Conservation (phyloP, 2,888 invertebrate species). For the Scotopteryx bipunctaria region DNA sequence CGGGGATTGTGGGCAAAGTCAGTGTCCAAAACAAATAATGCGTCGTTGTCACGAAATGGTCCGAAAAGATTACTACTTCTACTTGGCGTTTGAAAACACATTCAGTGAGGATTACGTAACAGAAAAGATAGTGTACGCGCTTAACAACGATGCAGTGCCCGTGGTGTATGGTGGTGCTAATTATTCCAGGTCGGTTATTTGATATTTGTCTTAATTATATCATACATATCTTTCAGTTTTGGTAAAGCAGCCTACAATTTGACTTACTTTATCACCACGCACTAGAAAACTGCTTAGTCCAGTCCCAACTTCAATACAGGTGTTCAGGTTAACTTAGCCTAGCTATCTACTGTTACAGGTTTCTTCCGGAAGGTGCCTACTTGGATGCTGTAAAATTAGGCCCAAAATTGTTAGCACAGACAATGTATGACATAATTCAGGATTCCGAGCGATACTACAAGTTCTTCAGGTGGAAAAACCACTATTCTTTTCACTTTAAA, state of each 20-base stretch:
- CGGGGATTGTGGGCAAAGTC: slow-evolving; percentile 56
- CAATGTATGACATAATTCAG: slow-evolving; percentile 51
- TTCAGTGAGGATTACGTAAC: slow-evolving; percentile 70
- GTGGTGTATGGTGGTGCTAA: slow-evolving; percentile 87
- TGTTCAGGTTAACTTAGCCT: too few relatives aligned
- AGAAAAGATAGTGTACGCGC: slow-evolving; percentile 64
- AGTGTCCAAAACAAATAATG: slow-evolving; percentile 54
- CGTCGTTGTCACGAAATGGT: slow-evolving; percentile 51
- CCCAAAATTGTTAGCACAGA: slow-evolving; percentile 49
- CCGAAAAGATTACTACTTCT: slow-evolving; percentile 62
- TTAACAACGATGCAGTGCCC: slow-evolving; percentile 85
- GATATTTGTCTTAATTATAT: not conserved
- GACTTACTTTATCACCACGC: too few relatives aligned
- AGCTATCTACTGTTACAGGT: slow-evolving; percentile 58
- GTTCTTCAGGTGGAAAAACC: slow-evolving; percentile 62
- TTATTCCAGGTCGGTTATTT: slow-evolving; percentile 79
- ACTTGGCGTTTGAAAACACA: slow-evolving; percentile 68
- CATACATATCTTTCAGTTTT: not conserved
- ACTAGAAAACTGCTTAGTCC: too few relatives aligned
- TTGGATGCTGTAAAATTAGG: slow-evolving; percentile 54
- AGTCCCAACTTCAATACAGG: too few relatives aligned
- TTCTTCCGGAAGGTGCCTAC: slow-evolving; percentile 60
- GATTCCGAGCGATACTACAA: slow-evolving; percentile 47
- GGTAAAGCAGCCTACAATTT: too few relatives aligned
- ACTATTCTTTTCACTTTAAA: slow-evolving; percentile 54